phyloP scores from a whole-genome alignment of 1,140 invertebrate genomes.

The Drosophila orosa region DNA sequence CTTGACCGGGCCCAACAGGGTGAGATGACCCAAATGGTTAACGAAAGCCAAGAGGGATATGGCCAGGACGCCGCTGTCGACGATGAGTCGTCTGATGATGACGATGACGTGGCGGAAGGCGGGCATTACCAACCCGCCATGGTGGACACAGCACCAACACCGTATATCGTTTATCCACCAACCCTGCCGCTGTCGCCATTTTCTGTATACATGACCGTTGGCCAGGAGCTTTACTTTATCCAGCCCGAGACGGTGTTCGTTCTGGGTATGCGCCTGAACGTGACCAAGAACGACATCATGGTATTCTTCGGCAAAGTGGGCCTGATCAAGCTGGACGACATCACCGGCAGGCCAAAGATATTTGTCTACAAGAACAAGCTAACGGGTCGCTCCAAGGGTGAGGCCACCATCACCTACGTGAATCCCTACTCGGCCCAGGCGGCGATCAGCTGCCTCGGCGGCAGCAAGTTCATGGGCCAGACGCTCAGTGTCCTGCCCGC shows the following conservation, averaged over 20 bases:
- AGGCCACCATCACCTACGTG: slow-evolving; percentile 66
- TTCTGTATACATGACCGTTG: slow-evolving; percentile 29
- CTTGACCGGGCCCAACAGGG: background rate
- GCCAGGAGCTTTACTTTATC: slow-evolving; percentile 50
- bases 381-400: slow-evolving; percentile 62
- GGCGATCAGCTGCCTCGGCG: slow-evolving; percentile 49
- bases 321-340: slow-evolving; percentile 48
- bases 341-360: slow-evolving; percentile 56
- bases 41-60: background rate
- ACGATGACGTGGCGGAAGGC: background rate
- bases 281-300: slow-evolving; percentile 69
- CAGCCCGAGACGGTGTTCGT: slow-evolving; percentile 64
- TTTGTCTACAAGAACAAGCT: slow-evolving; percentile 73
- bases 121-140: background rate
- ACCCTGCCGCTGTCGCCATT: background rate
- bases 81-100: background rate
- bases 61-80: background rate
- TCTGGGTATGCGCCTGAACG: slow-evolving; percentile 60
- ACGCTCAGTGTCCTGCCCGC: slow-evolving; percentile 58
- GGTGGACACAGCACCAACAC: background rate
- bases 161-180: slow-evolving; percentile 17
- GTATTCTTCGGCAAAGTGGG: slow-evolving; percentile 58
- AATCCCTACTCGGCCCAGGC: slow-evolving; percentile 54
- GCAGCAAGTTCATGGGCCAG: slow-evolving; percentile 54
- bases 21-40: background rate